Conservation (phyloP, 64 coral and sea anemone species). For the Stichodactyla mertensii region DNA sequence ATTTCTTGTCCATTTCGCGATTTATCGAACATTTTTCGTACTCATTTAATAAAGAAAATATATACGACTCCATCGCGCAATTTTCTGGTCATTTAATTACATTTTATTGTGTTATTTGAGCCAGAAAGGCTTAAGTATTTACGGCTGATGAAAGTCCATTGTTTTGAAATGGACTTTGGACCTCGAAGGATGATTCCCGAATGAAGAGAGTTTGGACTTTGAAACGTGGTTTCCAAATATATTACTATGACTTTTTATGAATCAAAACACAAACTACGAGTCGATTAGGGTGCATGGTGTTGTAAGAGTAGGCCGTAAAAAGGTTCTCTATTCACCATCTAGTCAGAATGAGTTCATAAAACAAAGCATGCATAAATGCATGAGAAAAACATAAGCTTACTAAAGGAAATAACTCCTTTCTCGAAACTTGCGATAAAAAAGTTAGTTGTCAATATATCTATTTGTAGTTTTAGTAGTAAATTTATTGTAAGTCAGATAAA, state of each 20-base stretch:
- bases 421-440: not conserved
- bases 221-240: not conserved
- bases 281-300: not conserved
- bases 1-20: not conserved
- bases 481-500: not conserved
- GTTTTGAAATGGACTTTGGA: not conserved
- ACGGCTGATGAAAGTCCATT: not conserved
- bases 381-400: constrained; percentile 5
- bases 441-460: not conserved
- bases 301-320: not conserved
- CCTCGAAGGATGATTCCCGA: not conserved
- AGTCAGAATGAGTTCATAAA: not conserved
- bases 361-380: not conserved
- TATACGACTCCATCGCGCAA: not conserved
- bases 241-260: not conserved
- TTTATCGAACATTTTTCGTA: not conserved
- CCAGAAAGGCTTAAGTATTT: not conserved
- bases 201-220: not conserved
- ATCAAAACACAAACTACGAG: not conserved
- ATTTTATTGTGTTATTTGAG: not conserved
- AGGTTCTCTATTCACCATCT: not conserved
- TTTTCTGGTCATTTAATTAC: not conserved
- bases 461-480: not conserved
- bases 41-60: not conserved
- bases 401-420: not conserved